Evolutionary conservation across 2,797 vertebrate species (phyloP), one percentile per base, ranked within the genome.

Genomic region (Novumbra hubbsi): DNA sequence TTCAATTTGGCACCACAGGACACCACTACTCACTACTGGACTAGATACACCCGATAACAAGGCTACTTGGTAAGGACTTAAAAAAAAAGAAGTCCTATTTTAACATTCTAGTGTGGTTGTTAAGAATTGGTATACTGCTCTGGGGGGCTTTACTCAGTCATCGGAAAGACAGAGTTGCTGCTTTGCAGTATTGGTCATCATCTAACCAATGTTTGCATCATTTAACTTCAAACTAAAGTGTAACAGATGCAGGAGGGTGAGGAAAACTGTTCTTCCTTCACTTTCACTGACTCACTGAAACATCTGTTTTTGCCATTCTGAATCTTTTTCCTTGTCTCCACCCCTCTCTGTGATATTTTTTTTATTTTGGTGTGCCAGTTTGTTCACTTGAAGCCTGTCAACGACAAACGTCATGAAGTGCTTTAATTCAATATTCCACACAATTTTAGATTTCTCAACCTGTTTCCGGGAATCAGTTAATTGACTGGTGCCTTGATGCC

Each of bases 291-390:
- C 60, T 49, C 45, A 48, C 27, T 41, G 75, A 52, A 71, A 80
- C 83, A 87, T 89, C 85, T 90, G 88, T 73, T 83, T 84, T 78
- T 81, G 30, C 79, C 75, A 50, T 74, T n/a, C n/a, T 70, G 66
- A 17, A 45, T 1, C 0, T 21, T 70, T 57, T 68, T 68, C 17
- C 4, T 16, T 27, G 63, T 68, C 57, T 75, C 74, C 50, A 71
- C 78, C 78, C 32, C 8, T 45, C 48, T 74, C 30, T 17, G 49
- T 65, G 41, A 65, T 79, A 49, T 77, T 72, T 72, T 69, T 69
- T 76, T 73, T 66, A 57, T 77, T 68, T 79, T 68, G 71, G 72
- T n/a, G 64, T 15, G 41, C 78, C 71, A n/a, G 62, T 70, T n/a
- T 16, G 15, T 19, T 17, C 62, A 32, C 75, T 72, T 73, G 86